phyloP scores from a whole-genome alignment of 2,113 vertebrate genomes.

The Mesocricetus auratus region DNA sequence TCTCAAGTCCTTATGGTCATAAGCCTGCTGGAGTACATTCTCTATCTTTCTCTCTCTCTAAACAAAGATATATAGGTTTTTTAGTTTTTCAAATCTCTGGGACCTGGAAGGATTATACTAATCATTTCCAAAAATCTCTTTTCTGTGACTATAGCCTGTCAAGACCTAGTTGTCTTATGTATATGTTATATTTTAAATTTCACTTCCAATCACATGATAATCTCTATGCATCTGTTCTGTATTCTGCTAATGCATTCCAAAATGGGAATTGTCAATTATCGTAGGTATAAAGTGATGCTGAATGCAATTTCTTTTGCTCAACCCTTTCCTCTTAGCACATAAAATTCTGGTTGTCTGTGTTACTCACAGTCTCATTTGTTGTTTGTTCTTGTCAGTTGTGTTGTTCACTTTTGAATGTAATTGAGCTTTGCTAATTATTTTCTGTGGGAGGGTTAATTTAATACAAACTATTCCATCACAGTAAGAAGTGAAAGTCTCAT shows the following conservation, averaged over 20 bases:
- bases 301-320: neutral
- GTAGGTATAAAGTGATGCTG: neutral
- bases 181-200: neutral
- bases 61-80: neutral
- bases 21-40: neutral
- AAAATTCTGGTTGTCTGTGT: slow-evolving; percentile 6
- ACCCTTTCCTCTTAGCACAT: neutral
- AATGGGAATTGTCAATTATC: neutral
- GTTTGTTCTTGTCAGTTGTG: neutral
- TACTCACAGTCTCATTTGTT: neutral
- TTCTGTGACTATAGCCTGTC: neutral
- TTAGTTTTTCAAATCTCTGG: neutral
- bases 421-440: slow-evolving; percentile 51
- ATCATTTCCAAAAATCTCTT: neutral
- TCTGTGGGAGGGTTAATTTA: slow-evolving; percentile 39
- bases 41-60: neutral
- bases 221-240: neutral
- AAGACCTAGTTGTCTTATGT: neutral
- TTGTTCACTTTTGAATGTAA: slow-evolving; percentile 35
- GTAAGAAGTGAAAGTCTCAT: slow-evolving; percentile 30
- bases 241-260: neutral
- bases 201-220: neutral
- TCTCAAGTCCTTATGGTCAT: neutral
- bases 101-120: neutral
- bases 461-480: slow-evolving; percentile 24